phyloP scores from a whole-genome alignment of 2,888 invertebrate species.

The Eretmocerus hayati region DNA sequence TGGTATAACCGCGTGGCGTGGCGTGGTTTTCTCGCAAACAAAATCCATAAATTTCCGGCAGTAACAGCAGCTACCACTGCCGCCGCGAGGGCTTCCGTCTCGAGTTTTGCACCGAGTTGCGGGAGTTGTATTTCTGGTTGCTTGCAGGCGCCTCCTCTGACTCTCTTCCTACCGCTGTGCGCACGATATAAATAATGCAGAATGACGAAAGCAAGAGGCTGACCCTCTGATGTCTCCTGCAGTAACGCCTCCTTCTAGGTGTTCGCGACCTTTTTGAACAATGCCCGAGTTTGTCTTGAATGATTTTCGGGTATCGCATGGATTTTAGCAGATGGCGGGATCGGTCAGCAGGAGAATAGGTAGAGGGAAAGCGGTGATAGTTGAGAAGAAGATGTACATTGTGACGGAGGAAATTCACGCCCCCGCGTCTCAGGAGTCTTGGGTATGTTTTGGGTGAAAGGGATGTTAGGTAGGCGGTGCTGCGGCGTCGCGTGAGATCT shows the following conservation, averaged over 20 bases:
- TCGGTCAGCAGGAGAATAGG: no score
- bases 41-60: constrained; percentile 45
- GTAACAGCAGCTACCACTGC: constrained; percentile 32
- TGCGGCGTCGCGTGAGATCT: no score
- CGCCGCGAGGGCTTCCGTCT: constrained; percentile 38
- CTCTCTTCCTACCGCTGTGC: constrained; percentile 20
- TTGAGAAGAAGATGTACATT: no score
- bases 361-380: no score
- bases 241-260: neutral
- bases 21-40: constrained; percentile 43
- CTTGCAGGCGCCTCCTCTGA: constrained; percentile 20
- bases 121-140: constrained; percentile 39
- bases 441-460: no score
- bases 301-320: no score
- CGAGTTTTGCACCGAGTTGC: constrained; percentile 34
- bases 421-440: no score
- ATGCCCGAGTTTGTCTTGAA: constrained; percentile 7
- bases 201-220: no score
- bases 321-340: no score
- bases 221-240: constrained; percentile 12
- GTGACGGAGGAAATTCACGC: no score
- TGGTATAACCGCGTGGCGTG: constrained; percentile 29
- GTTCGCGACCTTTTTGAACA: constrained; percentile 1
- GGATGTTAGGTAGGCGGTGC: no score
- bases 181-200: constrained; percentile 38